A percentile compares a stretch with the other conserved stretches of the same genome.
Conservation (phyloP, 2,797 vertebrate genomes). For the Adrianichthys oophorus region DNA sequence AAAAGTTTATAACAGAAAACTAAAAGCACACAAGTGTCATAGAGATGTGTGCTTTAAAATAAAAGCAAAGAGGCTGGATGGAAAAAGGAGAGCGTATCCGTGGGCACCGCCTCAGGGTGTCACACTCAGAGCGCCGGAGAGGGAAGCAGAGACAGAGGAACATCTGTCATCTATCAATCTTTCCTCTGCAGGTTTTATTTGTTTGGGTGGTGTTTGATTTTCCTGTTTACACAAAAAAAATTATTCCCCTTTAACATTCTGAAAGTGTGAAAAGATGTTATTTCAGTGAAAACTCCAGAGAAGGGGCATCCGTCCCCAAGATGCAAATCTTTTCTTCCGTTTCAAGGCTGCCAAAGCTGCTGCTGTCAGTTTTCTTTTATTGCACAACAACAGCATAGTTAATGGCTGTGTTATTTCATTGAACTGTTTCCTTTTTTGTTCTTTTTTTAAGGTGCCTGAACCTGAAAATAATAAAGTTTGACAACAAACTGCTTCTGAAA, state of each 20-base stretch:
- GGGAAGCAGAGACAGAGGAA: conserved; percentile 39
- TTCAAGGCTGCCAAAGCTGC: conserved; percentile 60
- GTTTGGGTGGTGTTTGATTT: conserved; percentile 45
- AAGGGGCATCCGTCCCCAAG: conserved; percentile 50
- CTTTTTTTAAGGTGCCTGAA: conserved; percentile 21
- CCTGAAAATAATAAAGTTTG: too few relatives aligned
- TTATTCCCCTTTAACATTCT: conserved; percentile 52
- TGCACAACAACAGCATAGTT: conserved; percentile 55
- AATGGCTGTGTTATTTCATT: conserved; percentile 37
- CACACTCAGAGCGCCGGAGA: conserved; percentile 61
- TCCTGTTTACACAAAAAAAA: conserved; percentile 51
- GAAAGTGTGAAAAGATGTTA: conserved; percentile 38
- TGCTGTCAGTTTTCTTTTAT: conserved; percentile 56
- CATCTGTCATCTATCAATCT: conserved; percentile 75
- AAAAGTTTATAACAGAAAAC: conserved; percentile 68
- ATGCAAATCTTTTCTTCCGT: conserved; percentile 51
- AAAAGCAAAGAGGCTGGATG: conserved; percentile 53
- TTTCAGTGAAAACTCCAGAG: conserved; percentile 61
- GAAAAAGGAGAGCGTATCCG: conserved; percentile 57
- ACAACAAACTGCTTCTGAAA: not conserved
- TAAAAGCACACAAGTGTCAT: conserved; percentile 58
- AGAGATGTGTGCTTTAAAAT: conserved; percentile 61
- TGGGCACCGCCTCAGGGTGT: conserved; percentile 78
- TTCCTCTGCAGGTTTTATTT: conserved; percentile 58
- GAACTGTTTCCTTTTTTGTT: conserved; percentile 24